A percentile compares a stretch with the other conserved stretches of the same genome.
Evolutionary conservation across 2,113 vertebrate genomes (phyloP).

Genomic region (Dromas ardeola): DNA sequence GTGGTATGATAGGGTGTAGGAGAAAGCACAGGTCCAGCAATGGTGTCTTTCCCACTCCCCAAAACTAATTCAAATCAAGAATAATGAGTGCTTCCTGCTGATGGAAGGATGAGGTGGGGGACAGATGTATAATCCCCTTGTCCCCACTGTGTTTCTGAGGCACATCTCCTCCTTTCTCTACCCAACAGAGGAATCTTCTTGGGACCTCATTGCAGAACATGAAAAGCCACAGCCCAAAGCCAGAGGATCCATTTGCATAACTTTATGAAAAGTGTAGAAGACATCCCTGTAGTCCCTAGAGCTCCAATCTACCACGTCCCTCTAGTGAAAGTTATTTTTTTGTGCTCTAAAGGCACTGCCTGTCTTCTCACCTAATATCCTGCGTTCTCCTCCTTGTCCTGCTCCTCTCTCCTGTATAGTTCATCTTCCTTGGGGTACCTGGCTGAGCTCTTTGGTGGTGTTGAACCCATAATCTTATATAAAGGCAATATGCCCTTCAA

Average conservation of each 20-base stretch:
- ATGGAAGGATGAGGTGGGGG: background rate
- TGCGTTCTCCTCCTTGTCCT: background rate
- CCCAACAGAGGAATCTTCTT: background rate
- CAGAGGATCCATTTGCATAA: background rate
- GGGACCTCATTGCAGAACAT: background rate
- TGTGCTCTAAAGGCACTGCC: background rate
- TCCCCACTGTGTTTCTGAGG: background rate
- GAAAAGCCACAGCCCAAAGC: background rate
- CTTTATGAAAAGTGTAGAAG: background rate
- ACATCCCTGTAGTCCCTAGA: background rate
- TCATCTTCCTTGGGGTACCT: too few relatives aligned
- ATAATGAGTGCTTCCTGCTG: background rate
- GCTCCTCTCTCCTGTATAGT: background rate
- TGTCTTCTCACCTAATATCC: background rate
- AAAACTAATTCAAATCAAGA: background rate
- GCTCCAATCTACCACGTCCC: background rate
- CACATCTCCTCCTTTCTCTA: background rate
- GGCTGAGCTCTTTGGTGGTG: background rate
- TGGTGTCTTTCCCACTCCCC: background rate
- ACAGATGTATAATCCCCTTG: background rate
- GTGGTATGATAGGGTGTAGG: background rate
- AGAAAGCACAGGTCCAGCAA: background rate
- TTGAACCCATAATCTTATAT: background rate
- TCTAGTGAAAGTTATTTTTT: background rate
- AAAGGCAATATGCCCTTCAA: background rate